These are phyloP conservation scores for Pemphredon lugubris DNA, from an alignment of 2,888 invertebrate genomes.

Conservation along the genomic window DNA sequence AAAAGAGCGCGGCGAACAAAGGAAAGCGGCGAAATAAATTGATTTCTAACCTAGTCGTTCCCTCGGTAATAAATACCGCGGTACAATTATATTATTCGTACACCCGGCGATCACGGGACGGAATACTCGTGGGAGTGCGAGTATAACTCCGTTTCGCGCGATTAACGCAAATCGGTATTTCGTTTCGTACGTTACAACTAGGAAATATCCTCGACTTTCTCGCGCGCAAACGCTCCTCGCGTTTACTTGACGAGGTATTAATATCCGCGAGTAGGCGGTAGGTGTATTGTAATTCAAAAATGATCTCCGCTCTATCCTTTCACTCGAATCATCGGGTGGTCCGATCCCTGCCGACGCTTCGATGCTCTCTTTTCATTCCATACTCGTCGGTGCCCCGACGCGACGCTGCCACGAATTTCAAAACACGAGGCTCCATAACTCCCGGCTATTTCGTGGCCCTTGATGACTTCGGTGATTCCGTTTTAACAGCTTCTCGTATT, in stretches of 20 bases:
- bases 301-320: conserved; percentile 43
- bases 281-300: conserved; percentile 45
- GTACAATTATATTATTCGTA: too few relatives aligned
- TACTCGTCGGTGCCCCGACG: too few relatives aligned
- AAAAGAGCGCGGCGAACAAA: conserved; percentile 15
- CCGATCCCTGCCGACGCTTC: conserved; percentile 22
- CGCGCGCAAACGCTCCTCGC: not conserved
- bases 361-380: conserved; percentile 33
- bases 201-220: not conserved
- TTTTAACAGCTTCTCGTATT: too few relatives aligned
- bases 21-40: not conserved
- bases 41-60: conserved; percentile 1
- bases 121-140: too few relatives aligned
- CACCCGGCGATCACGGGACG: too few relatives aligned
- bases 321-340: conserved; percentile 40
- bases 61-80: too few relatives aligned
- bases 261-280: conserved; percentile 53
- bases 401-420: too few relatives aligned
- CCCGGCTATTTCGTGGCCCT: too few relatives aligned
- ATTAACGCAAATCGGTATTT: not conserved
- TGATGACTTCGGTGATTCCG: too few relatives aligned
- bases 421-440: too few relatives aligned
- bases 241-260: conserved; percentile 26
- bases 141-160: not conserved
- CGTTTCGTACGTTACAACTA: not conserved